A percentile compares a stretch with the other conserved stretches of the same genome.
Conservation (phyloP, 2,888 invertebrate species). For the Hydropsyche betteni region DNA sequence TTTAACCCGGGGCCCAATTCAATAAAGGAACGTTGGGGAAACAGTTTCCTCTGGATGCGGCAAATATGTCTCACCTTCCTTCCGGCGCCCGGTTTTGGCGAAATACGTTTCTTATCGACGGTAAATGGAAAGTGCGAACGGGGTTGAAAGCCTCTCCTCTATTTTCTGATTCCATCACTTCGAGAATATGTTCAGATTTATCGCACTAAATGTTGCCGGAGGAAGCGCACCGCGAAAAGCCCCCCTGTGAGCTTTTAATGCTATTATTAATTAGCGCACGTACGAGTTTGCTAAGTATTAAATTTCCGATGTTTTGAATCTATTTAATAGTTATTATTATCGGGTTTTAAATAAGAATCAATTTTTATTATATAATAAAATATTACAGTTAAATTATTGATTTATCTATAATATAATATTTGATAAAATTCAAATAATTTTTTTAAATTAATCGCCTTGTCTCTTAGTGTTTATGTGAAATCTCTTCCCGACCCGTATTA, state of each 20-base stretch:
- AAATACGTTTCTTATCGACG: constrained; percentile 17
- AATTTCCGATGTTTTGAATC: no score
- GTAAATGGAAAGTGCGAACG: background rate
- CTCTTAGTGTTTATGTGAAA: background rate
- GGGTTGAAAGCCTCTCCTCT: constrained; percentile 24
- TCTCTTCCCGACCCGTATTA: constrained; percentile 11
- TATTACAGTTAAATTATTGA: no score
- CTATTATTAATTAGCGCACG: constrained; percentile 12
- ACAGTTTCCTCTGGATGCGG: constrained; percentile 5
- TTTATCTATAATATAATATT: background rate
- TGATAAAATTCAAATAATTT: background rate
- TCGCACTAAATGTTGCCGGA: background rate
- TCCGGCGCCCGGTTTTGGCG: constrained; percentile 23
- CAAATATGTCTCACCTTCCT: constrained; percentile 36
- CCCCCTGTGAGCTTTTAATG: constrained; percentile 10
- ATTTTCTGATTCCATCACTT: constrained; percentile 31
- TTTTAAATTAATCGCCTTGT: background rate
- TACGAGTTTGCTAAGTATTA: background rate
- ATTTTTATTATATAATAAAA: no score
- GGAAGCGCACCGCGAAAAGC: background rate
- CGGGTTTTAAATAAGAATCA: no score
- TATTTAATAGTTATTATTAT: no score
- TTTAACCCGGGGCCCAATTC: constrained; percentile 19
- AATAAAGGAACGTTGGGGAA: constrained; percentile 25
- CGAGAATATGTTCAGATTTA: constrained; percentile 24